A percentile compares a stretch with the other conserved stretches of the same genome.
These are phyloP conservation scores for Panurus biarmicus DNA, from an alignment of 2,113 vertebrate genomes.

Conservation along the genomic window DNA sequence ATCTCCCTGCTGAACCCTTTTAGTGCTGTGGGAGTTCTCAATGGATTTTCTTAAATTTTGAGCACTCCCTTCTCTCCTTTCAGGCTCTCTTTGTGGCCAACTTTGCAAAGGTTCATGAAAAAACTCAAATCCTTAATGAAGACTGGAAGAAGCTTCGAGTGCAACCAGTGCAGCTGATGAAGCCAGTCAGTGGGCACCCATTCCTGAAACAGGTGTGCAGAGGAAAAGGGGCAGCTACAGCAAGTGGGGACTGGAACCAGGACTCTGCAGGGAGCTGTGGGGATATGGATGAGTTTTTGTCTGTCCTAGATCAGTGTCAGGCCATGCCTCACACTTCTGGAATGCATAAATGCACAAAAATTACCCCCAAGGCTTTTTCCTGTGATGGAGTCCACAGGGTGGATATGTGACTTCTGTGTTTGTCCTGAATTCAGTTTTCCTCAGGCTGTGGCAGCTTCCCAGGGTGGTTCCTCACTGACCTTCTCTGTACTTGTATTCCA, in stretches of 20 bases:
- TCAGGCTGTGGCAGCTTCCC: not conserved
- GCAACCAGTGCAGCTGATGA: constrained; percentile 84
- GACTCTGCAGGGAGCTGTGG: not conserved
- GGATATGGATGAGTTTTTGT: not conserved
- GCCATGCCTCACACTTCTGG: rapidly evolving
- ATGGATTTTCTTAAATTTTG: rapidly evolving
- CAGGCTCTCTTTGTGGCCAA: constrained; percentile 90
- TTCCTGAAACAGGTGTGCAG: constrained; percentile 83
- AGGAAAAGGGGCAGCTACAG: not conserved
- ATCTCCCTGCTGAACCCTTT: not conserved
- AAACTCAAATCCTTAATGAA: constrained; percentile 84
- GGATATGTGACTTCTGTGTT: rapidly evolving
- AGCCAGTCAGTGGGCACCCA: constrained; percentile 74
- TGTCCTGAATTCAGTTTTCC: not conserved
- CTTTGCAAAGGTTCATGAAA: constrained; percentile 86
- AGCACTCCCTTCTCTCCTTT: not conserved
- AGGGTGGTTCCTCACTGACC: not conserved
- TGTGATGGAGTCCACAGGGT: not conserved
- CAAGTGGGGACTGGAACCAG: not conserved
- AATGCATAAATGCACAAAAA: not conserved
- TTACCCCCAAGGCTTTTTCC: not conserved
- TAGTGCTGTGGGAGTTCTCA: not conserved
- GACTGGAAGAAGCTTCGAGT: constrained; percentile 91
- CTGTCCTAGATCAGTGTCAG: not conserved
- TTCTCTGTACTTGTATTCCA: constrained; percentile 52